phyloP scores from a whole-genome alignment of 2,113 vertebrate species.

The Cyanistes caeruleus region DNA sequence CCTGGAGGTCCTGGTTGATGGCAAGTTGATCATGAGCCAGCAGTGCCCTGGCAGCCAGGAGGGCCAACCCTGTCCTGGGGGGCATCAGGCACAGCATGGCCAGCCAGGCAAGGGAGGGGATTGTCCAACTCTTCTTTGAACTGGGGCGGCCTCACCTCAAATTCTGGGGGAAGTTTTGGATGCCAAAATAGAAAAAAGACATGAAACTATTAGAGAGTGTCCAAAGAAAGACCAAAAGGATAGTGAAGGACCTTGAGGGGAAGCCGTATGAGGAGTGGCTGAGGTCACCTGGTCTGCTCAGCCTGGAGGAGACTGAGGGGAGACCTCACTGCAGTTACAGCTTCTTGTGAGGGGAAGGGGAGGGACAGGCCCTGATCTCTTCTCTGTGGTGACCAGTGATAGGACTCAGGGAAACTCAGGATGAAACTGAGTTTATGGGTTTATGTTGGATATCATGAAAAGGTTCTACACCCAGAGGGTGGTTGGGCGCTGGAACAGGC shows the following conservation, averaged over 20 bases:
- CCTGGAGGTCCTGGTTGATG: fast-evolving
- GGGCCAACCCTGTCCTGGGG: fast-evolving
- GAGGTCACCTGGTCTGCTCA: not conserved
- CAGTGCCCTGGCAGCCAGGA: not conserved
- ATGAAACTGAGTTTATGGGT: not conserved
- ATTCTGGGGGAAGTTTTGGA: too few relatives aligned
- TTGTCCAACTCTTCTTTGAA: not conserved
- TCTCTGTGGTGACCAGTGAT: fast-evolving
- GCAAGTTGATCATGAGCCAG: fast-evolving
- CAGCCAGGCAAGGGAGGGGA: fast-evolving
- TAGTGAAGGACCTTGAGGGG: not conserved
- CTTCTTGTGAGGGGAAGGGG: fast-evolving
- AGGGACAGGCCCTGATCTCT: not conserved
- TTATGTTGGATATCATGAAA: not conserved
- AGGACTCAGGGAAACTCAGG: not conserved
- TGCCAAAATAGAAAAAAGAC: not conserved
- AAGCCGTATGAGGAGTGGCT: fast-evolving
- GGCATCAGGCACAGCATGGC: not conserved
- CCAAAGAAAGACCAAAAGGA: not conserved
- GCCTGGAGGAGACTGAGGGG: not conserved
- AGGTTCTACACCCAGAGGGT: not conserved
- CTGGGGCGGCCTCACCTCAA: not conserved
- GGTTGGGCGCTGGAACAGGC: fast-evolving
- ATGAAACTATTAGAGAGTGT: fast-evolving
- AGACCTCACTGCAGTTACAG: not conserved